Percentiles rank a stretch among this genome's conserved stretches.
Evolutionary conservation across 2,113 vertebrate genomes (phyloP).

Genomic region (Camelus bactrianus): DNA sequence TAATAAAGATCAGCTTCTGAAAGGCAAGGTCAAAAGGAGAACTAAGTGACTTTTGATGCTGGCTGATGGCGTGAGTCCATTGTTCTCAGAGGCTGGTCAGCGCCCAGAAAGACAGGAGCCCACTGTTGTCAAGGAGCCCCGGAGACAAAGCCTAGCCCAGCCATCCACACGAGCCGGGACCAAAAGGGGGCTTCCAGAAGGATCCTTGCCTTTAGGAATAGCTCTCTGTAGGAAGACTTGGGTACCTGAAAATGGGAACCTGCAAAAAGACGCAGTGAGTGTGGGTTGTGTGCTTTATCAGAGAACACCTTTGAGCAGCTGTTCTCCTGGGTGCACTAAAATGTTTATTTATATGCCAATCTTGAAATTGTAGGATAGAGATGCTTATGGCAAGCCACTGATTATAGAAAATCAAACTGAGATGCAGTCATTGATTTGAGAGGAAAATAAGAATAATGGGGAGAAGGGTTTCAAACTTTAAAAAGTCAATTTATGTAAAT

Average conservation of each 20-base stretch:
- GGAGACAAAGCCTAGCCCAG: not conserved
- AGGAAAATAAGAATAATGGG: conserved; percentile 68
- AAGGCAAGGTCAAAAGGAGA: conserved; percentile 64
- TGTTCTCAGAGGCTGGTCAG: not conserved
- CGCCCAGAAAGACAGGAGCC: not conserved
- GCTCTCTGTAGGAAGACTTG: not conserved
- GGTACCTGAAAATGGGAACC: not conserved
- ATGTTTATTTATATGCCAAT: conserved; percentile 18
- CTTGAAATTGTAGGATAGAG: conserved; percentile 9
- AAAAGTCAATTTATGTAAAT: conserved; percentile 67
- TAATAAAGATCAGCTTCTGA: conserved; percentile 51
- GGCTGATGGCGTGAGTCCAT: not conserved
- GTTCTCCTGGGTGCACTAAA: not conserved
- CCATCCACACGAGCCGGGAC: not conserved
- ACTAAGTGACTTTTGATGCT: not conserved
- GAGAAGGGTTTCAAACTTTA: conserved; percentile 62
- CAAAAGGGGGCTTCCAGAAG: not conserved
- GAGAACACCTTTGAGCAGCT: not conserved
- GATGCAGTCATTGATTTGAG: conserved; percentile 67
- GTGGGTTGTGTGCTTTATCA: not conserved
- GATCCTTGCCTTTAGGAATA: not conserved
- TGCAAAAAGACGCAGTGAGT: not conserved
- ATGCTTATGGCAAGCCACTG: conserved; percentile 55
- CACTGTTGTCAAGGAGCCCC: not conserved
- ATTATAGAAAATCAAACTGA: conserved; percentile 75